Base-by-base conservation (phyloP, 2,113 vertebrate genomes). In the Orycteropus afer region DNA sequence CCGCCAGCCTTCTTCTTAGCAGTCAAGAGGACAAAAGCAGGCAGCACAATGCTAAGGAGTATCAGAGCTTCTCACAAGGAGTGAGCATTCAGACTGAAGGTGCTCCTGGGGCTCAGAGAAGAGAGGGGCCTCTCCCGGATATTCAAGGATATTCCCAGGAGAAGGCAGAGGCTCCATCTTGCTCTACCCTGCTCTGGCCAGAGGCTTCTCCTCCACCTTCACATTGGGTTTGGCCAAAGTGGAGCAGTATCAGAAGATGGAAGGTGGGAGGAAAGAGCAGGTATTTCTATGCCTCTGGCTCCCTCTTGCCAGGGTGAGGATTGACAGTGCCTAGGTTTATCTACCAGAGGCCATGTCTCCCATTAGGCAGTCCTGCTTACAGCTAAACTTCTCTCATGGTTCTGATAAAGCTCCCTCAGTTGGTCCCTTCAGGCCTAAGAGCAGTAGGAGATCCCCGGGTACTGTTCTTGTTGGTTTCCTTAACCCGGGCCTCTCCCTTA, bases 1-100 rank as follows among this genome's bases (percentile, higher is more conserved):
- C n/a, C n/a, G n/a, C n/a, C n/a, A n/a, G n/a, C n/a, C n/a, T n/a
- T n/a, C n/a, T n/a, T n/a, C n/a, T n/a, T n/a, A n/a, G n/a, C n/a
- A n/a, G n/a, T n/a, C 10, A 3, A 13, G 49, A 40, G 14, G 14
- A 32, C 23, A 2, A n/a, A 0, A 1, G 14, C 27, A 23, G 13
- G 34, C n/a, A 9, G 47, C 37, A 23, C 11, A 23, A 3, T 32
- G 3, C 27, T 12, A 15, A 78, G 23, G 67, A 8, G 14, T 37
- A 25, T 9, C 2, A 1, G 3, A 49, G 74, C 45, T 42, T 11
- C 34, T 65, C 67, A 18, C 55, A 85, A 2, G 59, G 10, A 15
- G 12, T 1, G 20, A 13, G 12, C 42, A 20, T 23, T 74, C 53
- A 17, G 10, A 14, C 23, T 15, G 1, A 17, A 45, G 57, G 61